phyloP scores from a whole-genome alignment of 1,140 invertebrate genomes.

The Drosophila burlai region DNA sequence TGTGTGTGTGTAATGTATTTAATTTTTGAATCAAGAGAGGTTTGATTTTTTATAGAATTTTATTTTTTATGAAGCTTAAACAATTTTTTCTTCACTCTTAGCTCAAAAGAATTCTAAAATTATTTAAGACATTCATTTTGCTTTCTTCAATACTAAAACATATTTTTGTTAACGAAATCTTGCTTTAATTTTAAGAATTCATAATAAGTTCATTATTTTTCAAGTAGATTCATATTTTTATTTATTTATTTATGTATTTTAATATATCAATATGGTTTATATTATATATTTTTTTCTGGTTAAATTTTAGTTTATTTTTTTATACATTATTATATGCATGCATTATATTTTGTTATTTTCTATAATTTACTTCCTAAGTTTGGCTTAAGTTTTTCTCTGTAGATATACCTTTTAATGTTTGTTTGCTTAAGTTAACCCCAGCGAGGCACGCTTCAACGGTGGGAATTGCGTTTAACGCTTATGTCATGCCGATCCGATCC shows the following conservation, averaged over 20 bases:
- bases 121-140: too few relatives aligned
- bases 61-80: neutral
- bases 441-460: slow-evolving; percentile 45
- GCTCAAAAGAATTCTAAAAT: neutral
- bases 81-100: neutral
- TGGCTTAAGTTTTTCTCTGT: neutral
- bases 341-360: neutral
- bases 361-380: neutral
- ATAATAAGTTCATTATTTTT: too few relatives aligned
- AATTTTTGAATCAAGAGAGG: neutral
- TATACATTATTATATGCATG: too few relatives aligned
- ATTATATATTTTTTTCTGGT: neutral
- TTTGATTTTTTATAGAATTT: too few relatives aligned
- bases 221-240: neutral
- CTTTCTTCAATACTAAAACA: too few relatives aligned
- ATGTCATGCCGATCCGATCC: slow-evolving; percentile 51
- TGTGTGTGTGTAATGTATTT: neutral
- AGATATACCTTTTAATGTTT: neutral
- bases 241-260: neutral
- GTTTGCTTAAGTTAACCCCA: slow-evolving; percentile 22
- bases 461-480: slow-evolving; percentile 53
- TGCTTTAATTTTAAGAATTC: too few relatives aligned
- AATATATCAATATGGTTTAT: too few relatives aligned
- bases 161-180: too few relatives aligned
- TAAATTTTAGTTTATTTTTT: neutral